phyloP scores from a whole-genome alignment of 2,888 invertebrate genomes.

The Phymatocera aterrima region DNA sequence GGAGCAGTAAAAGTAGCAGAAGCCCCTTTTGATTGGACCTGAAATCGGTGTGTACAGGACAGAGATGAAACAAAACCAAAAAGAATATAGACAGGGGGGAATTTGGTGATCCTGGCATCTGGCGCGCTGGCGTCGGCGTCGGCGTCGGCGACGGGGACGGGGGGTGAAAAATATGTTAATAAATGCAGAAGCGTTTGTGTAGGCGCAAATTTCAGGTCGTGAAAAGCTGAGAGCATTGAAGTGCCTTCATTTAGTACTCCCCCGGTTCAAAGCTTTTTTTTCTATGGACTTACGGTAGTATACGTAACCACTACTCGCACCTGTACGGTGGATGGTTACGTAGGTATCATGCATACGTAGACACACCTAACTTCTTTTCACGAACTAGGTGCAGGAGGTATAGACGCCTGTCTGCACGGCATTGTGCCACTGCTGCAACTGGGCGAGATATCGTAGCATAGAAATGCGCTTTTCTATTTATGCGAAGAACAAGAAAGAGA shows the following conservation, averaged over 20 bases:
- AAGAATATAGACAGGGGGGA: neutral
- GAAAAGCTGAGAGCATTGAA: constrained; percentile 56
- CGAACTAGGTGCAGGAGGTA: constrained; percentile 3
- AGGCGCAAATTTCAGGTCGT: constrained; percentile 29
- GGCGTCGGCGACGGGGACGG: no score
- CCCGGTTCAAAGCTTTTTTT: constrained; percentile 47
- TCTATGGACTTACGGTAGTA: constrained; percentile 38
- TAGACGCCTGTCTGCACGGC: no score
- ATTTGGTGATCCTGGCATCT: constrained; percentile 10
- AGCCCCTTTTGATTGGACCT: no score
- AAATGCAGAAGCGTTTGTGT: constrained; percentile 38
- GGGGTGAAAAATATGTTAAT: constrained; percentile 41
- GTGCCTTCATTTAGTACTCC: constrained; percentile 55
- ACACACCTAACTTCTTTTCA: constrained; percentile 2
- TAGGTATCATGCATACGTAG: neutral
- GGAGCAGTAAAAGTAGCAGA: no score
- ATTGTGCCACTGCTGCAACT: neutral
- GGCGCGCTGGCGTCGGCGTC: neutral
- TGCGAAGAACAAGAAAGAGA: neutral
- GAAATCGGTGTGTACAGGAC: neutral
- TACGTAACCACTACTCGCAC: neutral
- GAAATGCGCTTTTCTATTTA: constrained; percentile 60
- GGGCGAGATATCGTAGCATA: constrained; percentile 43
- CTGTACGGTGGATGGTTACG: neutral
- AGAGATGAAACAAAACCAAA: constrained; percentile 16